These are phyloP conservation scores for Sycobia sp. DNA, from an alignment of 1,140 invertebrate genomes.

Conservation along the genomic window DNA sequence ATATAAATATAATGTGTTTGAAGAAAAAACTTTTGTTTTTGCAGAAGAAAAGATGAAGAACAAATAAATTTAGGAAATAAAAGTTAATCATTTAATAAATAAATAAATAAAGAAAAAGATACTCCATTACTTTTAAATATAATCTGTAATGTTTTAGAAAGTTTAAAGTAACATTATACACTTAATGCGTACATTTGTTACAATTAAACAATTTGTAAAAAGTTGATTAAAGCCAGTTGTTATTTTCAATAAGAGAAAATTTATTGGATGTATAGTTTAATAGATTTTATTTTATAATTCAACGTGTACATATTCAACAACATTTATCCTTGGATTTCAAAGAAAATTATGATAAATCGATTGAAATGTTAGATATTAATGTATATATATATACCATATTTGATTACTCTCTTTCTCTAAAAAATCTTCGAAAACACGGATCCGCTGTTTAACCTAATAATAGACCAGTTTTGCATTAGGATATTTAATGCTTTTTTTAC, in stretches of 20 bases:
- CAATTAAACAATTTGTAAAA: too few relatives aligned
- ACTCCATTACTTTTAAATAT: too few relatives aligned
- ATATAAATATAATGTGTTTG: too few relatives aligned
- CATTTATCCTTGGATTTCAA: conserved; percentile 42
- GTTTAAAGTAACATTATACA: neutral
- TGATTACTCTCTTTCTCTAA: conserved; percentile 8
- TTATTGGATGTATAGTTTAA: conserved; percentile 27
- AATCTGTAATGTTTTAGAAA: neutral
- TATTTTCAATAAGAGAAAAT: too few relatives aligned
- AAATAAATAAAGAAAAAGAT: too few relatives aligned
- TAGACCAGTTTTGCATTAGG: neutral
- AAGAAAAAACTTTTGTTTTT: too few relatives aligned
- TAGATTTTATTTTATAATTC: conserved; percentile 43
- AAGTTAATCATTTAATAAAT: too few relatives aligned
- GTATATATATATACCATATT: conserved; percentile 4
- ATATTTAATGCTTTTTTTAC: neutral
- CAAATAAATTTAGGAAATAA: too few relatives aligned
- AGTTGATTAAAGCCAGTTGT: too few relatives aligned
- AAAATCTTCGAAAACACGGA: conserved; percentile 24
- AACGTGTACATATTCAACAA: conserved; percentile 46
- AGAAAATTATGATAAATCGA: conserved; percentile 38
- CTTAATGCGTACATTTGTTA: too few relatives aligned
- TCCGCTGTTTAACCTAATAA: conserved; percentile 13
- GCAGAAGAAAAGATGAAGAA: too few relatives aligned
- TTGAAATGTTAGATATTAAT: conserved; percentile 10